These are phyloP conservation scores for Lycorma delicatula DNA, from an alignment of 1,140 invertebrate species.

Conservation along the genomic window DNA sequence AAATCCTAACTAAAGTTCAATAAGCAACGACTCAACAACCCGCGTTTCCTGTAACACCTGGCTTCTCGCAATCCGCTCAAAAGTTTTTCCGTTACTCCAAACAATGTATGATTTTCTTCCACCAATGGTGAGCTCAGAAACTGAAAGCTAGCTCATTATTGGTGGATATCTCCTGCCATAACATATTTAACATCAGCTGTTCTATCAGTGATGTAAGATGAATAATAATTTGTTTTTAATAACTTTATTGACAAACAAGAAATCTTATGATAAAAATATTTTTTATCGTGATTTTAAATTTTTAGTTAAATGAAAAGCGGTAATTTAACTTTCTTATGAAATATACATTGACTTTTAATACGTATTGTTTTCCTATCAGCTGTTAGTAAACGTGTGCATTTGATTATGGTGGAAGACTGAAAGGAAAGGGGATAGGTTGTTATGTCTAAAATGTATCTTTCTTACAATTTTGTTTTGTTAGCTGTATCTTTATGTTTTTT, in stretches of 20 bases:
- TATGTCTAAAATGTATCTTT: not conserved
- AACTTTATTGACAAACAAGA: too few species aligned
- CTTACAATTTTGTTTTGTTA: not conserved
- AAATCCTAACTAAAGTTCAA: too few species aligned
- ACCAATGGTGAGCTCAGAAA: conserved; percentile 1
- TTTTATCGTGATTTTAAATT: not conserved
- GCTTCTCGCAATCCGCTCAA: too few species aligned
- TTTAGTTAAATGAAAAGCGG: not conserved
- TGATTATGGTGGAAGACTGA: too few species aligned
- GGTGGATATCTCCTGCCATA: not conserved
- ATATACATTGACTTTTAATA: too few species aligned
- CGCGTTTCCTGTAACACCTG: not conserved
- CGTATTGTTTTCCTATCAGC: too few species aligned
- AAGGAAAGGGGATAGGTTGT: too few species aligned
- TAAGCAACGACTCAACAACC: not conserved
- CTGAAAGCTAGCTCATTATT: not conserved
- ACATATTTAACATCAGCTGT: conserved; percentile 5
- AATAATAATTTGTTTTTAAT: not conserved
- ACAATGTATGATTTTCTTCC: conserved; percentile 2
- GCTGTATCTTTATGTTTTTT: not conserved
- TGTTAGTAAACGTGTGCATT: too few species aligned
- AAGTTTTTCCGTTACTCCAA: not conserved
- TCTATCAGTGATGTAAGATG: not conserved
- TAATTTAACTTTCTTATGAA: too few species aligned
- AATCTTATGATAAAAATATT: not conserved